Percentiles rank a stretch among this genome's conserved stretches.
phyloP scores from a whole-genome alignment of 2,797 vertebrate genomes.

The Catostomus latipinnis region DNA sequence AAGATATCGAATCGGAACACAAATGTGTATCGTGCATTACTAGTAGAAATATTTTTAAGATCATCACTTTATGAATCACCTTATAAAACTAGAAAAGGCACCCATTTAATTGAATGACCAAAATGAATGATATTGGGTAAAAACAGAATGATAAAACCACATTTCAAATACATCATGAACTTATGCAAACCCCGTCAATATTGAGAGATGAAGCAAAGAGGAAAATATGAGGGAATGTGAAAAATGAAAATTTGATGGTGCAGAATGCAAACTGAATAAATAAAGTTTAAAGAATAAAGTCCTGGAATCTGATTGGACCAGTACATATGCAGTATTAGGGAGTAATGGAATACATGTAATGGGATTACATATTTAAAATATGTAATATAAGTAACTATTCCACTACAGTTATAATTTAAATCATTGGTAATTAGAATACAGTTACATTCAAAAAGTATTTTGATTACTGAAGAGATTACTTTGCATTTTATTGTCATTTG shows the following conservation, averaged over 20 bases:
- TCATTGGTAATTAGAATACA: too few relatives aligned
- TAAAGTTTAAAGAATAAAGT: not conserved
- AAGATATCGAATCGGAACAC: too few relatives aligned
- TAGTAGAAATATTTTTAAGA: too few relatives aligned
- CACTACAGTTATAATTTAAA: too few relatives aligned
- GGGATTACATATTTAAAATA: too few relatives aligned
- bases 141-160: not conserved
- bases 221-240: not conserved
- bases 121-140: conserved; percentile 13
- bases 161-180: not conserved
- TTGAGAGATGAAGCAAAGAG: not conserved
- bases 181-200: not conserved
- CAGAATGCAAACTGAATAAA: conserved; percentile 11
- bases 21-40: too few relatives aligned
- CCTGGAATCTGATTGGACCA: not conserved
- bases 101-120: not conserved
- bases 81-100: too few relatives aligned
- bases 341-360: not conserved
- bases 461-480: too few relatives aligned
- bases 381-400: too few relatives aligned
- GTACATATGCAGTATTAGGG: not conserved
- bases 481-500: too few relatives aligned
- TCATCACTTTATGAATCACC: too few relatives aligned
- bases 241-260: not conserved
- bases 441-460: too few relatives aligned